Evolutionary conservation across 2,113 vertebrate species (phyloP), one percentile per base, ranked within the genome.

Genomic region (Naja naja): DNA sequence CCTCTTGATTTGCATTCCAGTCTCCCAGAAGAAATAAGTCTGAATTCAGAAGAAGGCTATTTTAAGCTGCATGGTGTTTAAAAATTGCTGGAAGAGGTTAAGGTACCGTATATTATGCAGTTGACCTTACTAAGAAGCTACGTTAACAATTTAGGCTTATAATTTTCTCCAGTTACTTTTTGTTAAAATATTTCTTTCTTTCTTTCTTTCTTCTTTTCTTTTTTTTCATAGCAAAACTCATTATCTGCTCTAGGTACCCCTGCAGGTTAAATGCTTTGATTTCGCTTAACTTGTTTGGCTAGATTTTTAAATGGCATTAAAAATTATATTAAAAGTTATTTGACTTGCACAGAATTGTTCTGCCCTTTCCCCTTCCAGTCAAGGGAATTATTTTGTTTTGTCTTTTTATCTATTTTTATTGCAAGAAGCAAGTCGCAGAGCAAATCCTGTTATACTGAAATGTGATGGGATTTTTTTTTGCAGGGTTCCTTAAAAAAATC

Each of bases 1-100:
- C 96, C 96, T 97, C 97, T 95, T 97, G 97, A 97, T 97, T 97
- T 97, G 95, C 97, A 97, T 97, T 97, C 96, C 95, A 93, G 95
- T 96, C 95, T 98, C 97, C 96, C 93, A 96, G 96, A 97, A 96
- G 96, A 97, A 97, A 97, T 97, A 96, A 92, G 53, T 5, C 20
- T 96, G 96, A 96, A 97, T 97, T 97, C 95, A 96, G 95, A 95
- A 96, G 94, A 92, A 97, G 95, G 94, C 96, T 96, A 96, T 97
- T 97, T 97, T 98, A 97, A 97, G 94, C 96, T 96, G 96, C 25
- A 23, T 95, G 96, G 93, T 96, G 96, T 97, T 98, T 96, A 96
- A 96, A 97, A 96, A 97, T 96, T 94, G 93, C 96, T 95, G 92
- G 93, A 97, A 97, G 94, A 96, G 96, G 96, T 97, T 96, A 97